phyloP scores from a whole-genome alignment of 2,797 vertebrate genomes.

The Pseudopleuronectes americanus region DNA sequence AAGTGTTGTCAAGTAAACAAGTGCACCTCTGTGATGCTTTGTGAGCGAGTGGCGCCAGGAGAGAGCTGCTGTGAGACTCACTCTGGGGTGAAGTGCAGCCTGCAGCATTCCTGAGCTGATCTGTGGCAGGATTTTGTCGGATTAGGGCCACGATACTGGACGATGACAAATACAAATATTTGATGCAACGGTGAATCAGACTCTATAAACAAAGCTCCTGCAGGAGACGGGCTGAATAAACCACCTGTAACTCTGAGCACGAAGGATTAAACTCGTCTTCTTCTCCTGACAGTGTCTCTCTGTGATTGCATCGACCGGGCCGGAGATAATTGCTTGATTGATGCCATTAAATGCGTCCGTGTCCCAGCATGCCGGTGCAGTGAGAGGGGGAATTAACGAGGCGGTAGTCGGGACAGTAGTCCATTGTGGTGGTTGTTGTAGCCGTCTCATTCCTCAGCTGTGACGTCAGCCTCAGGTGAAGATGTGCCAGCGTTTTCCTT shows the following conservation, averaged over 20 bases:
- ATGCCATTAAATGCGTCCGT: conserved; percentile 18
- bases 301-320: background rate
- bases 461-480: conserved; percentile 43
- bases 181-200: background rate
- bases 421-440: conserved; percentile 34
- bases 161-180: background rate
- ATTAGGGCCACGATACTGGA: background rate
- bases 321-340: conserved; percentile 11
- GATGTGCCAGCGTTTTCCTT: conserved; percentile 37
- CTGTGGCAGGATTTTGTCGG: conserved; percentile 40
- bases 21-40: conserved; percentile 31
- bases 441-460: conserved; percentile 44
- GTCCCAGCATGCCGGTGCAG: conserved; percentile 39
- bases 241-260: background rate
- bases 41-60: conserved; percentile 25
- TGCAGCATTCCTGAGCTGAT: conserved; percentile 67
- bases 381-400: background rate
- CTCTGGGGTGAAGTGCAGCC: conserved; percentile 20
- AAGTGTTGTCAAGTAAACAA: conserved; percentile 34
- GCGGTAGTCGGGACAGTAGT: conserved; percentile 29
- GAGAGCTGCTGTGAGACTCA: conserved; percentile 54
- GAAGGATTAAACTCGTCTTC: background rate
- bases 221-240: background rate
- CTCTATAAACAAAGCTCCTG: background rate
- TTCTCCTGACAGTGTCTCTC: background rate